These are phyloP conservation scores for Tricholaema leucomelas DNA, from an alignment of 2,113 vertebrate genomes.

Conservation along the genomic window DNA sequence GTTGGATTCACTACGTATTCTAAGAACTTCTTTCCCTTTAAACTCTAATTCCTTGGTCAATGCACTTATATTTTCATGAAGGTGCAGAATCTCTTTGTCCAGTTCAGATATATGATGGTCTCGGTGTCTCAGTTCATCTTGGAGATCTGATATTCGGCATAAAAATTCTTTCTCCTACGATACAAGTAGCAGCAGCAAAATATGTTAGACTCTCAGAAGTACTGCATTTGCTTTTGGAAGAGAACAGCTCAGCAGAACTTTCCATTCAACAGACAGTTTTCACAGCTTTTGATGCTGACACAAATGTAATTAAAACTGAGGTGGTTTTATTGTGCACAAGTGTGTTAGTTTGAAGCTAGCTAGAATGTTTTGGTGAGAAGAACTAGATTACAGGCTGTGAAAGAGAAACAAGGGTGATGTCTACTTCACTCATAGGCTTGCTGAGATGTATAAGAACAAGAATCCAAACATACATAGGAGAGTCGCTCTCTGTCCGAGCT, in stretches of 20 bases:
- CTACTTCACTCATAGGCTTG: too few relatives aligned
- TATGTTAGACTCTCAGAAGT: neutral
- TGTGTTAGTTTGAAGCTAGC: too few relatives aligned
- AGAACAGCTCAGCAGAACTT: neutral
- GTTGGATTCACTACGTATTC: slow-evolving; percentile 96
- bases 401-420: too few relatives aligned
- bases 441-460: too few relatives aligned
- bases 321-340: neutral
- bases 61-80: slow-evolving; percentile 94
- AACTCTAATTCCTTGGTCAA: slow-evolving; percentile 96
- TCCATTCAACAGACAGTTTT: neutral
- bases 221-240: neutral
- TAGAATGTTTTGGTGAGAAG: too few relatives aligned
- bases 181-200: slow-evolving; percentile 1
- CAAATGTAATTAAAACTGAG: neutral
- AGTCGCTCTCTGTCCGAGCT: too few relatives aligned
- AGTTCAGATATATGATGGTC: slow-evolving; percentile 93
- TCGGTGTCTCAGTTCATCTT: slow-evolving; percentile 90
- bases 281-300: neutral
- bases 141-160: slow-evolving; percentile 87
- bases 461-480: too few relatives aligned
- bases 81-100: slow-evolving; percentile 91
- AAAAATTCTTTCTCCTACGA: slow-evolving; percentile 89
- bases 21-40: slow-evolving; percentile 97
- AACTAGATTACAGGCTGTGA: too few relatives aligned